Base-by-base conservation (phyloP, 2,797 vertebrate genomes). In the Peromyscus eremicus region DNA sequence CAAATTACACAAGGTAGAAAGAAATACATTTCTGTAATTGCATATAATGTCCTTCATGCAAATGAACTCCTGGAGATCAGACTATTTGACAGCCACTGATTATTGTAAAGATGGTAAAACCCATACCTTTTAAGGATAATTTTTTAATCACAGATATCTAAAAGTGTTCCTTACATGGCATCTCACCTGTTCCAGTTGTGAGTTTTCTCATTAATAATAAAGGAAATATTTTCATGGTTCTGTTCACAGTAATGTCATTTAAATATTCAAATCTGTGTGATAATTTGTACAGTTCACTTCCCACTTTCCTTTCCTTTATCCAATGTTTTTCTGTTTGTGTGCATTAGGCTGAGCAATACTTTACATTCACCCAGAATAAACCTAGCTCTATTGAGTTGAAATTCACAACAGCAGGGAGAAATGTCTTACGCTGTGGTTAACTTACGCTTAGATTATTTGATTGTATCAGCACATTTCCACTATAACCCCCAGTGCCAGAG, bases 401-500 rank as follows among this genome's bases (percentile, higher is more conserved):
- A 25, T 34, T 57, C 34, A 81, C 9, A 94, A 27, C 52, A 46
- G 62, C 17, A 17, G 25, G 75, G 25, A 75, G 11, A 83, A 87
- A 89, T 19, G 73, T 89, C 68, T 97, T 64, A 86, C 68, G 46
- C 8, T 13, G 3, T 91, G 55, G 91, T 62, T 97, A 90, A 91
- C 80, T 92, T 49, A 73, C 11, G 55, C 95, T 96, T 97, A 85
- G 64, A 57, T 89, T 64, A 86, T 64, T 93, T 84, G 43, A 94
- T 13, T 82, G 6, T 55, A 71, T 91, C 75, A 91, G 75, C 4
- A 97, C 86, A 95, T 96, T 98, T 93, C 70, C 11, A 87, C 96
- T 92, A 90, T 93, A 95, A 71, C 86, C 66, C 95, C 60, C 32
- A 96, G 16, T 96, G 92, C 88, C 66, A 97, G 84, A 89, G 37